Conservation (phyloP, 1,140 invertebrate species). For the Meloidogyne floridensis region DNA sequence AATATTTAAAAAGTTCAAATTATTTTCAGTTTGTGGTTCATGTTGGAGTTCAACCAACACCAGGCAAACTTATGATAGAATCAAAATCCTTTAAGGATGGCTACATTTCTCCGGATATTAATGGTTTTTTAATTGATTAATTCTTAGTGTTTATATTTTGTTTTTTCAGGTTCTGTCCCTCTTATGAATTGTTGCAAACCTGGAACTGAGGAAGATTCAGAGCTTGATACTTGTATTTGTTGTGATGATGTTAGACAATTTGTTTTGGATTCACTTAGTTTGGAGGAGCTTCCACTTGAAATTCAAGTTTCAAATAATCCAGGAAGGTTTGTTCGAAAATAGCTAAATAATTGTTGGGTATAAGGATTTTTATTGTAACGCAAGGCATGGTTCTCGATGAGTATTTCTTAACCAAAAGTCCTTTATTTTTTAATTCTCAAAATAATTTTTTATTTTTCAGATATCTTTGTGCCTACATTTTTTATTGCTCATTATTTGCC, state of each 20-base stretch:
- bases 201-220: not conserved
- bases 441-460: slow-evolving; percentile 17
- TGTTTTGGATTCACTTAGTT: not conserved
- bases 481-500: slow-evolving; percentile 35
- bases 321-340: slow-evolving; percentile 14
- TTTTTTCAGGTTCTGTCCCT: slow-evolving; percentile 26
- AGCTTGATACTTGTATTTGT: slow-evolving; percentile 20
- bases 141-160: not conserved
- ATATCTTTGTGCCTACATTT: slow-evolving; percentile 43
- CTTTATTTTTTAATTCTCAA: too few species aligned
- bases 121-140: slow-evolving; percentile 20
- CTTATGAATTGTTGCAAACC: slow-evolving; percentile 30
- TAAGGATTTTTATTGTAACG: not conserved
- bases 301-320: slow-evolving; percentile 36
- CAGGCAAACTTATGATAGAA: slow-evolving; percentile 21
- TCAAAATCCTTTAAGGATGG: slow-evolving; percentile 31
- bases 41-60: slow-evolving; percentile 34
- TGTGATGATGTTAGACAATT: slow-evolving; percentile 20
- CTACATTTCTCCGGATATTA: slow-evolving; percentile 27
- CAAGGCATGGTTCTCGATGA: too few species aligned
- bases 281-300: not conserved
- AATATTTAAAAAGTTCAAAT: not conserved
- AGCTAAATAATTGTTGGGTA: not conserved
- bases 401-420: too few species aligned
- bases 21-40: slow-evolving; percentile 43